Evolutionary conservation across 2,888 invertebrate genomes (phyloP), one percentile per base, ranked within the genome.

Genomic region (Marronus borbonicus): DNA sequence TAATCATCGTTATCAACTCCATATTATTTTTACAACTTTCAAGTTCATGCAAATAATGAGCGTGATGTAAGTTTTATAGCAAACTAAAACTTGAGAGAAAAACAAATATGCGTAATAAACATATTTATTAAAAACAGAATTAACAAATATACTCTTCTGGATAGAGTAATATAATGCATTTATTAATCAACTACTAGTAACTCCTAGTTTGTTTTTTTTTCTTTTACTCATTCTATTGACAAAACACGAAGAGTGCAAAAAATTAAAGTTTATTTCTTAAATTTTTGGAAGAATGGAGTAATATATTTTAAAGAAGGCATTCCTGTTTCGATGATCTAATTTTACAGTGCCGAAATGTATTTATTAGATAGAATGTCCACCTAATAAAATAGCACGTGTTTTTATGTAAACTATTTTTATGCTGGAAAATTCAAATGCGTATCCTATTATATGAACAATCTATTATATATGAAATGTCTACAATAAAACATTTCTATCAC

Each of bases 51-150:
- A 75, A 20, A 20, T 5, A 60, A 31, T 62, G 39, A 70, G 60
- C 72, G 76, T 76, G 76, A 76, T 76, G 76, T 76, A 76, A 76
- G 44, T 68, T 76, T 76, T 76, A 76, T 76, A 76, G 10, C 58
- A 60, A 68, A 60, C 44, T 58, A 17, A 68, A 52, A 69, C 31
- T 65, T 44, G 20, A 17, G 24, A 20, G 55, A 68, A 74, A 70
- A 80, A 76, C 55, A 72, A 77, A 55, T 49, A 74, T 69, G 72
- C 68, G 78, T 78, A 77, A 81, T 82, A 80, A 82, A 81, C 79
- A 81, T 80, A 80, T 82, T 82, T 81, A 82, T 82, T 82, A 80
- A 80, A 82, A 80, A 80, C 81, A 82, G 80, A 81, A 80, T 81
- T 82, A 82, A 82, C 82, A 82, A 82, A 82, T 79, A 81, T 81